phyloP scores from a whole-genome alignment of 2,113 vertebrate genomes.

The Pampusana beccarii region DNA sequence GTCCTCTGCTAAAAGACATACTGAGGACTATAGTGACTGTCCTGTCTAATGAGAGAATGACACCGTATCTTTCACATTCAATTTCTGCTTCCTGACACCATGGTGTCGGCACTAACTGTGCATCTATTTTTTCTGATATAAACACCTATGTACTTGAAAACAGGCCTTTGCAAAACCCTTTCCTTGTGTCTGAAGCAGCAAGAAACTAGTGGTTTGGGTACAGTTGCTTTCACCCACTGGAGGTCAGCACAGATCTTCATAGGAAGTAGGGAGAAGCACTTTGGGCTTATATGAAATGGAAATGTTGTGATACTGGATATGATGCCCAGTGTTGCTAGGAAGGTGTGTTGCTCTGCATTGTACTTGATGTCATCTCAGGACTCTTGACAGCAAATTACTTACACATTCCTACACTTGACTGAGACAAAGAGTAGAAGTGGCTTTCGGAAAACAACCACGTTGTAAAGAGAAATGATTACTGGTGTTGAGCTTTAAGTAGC shows the following conservation, averaged over 20 bases:
- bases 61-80: background rate
- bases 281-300: background rate
- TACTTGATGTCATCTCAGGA: background rate
- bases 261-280: background rate
- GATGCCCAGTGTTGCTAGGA: background rate
- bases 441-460: background rate
- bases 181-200: background rate
- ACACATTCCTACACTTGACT: background rate
- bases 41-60: background rate
- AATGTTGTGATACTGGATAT: background rate
- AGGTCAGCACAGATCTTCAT: constrained; percentile 52
- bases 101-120: background rate
- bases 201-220: background rate
- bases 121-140: background rate
- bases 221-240: constrained; percentile 30
- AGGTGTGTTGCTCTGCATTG: background rate
- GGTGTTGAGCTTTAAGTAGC: background rate
- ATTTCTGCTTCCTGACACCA: background rate
- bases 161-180: background rate
- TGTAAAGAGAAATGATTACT: background rate
- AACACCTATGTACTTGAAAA: background rate
- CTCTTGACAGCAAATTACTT: background rate
- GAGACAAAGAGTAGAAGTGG: background rate
- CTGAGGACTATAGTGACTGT: background rate
- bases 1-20: background rate